Conservation (phyloP, 92 coral and sea anemone species). For the Pocillopora grandis region DNA sequence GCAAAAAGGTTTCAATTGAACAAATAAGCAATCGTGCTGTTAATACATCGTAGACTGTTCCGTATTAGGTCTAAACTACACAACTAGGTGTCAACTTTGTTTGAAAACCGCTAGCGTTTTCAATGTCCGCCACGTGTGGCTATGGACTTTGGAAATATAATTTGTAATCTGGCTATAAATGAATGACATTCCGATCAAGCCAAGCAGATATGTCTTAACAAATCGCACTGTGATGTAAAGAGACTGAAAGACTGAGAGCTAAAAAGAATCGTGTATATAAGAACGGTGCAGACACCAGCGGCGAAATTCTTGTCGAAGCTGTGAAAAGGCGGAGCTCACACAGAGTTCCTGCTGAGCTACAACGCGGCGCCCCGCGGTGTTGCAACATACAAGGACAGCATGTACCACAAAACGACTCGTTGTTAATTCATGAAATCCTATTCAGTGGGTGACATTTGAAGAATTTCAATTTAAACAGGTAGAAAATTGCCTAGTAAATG, state of each 20-base stretch:
- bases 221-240: not conserved
- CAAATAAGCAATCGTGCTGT: constrained; percentile 41
- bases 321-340: constrained; percentile 45
- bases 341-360: constrained; percentile 25
- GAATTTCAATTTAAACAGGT: constrained; percentile 51
- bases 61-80: constrained; percentile 36
- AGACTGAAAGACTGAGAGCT: constrained; percentile 12
- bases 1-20: not conserved
- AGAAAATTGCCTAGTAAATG: constrained; percentile 42
- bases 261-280: not conserved
- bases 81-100: constrained; percentile 34
- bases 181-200: not conserved
- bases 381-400: constrained; percentile 21
- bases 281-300: constrained; percentile 42
- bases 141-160: not conserved
- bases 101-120: constrained; percentile 16
- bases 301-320: constrained; percentile 31
- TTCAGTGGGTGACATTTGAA: constrained; percentile 43
- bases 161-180: not conserved
- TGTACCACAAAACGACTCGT: constrained; percentile 43
- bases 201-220: not conserved
- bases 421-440: constrained; percentile 40
- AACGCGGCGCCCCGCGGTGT: constrained; percentile 27
- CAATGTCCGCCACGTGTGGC: constrained; percentile 9
- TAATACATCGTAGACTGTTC: constrained; percentile 8